Percentiles rank a stretch among this genome's conserved stretches.
phyloP scores from a whole-genome alignment of 92 coral and sea anemone species.

The Diadumene lineata region DNA sequence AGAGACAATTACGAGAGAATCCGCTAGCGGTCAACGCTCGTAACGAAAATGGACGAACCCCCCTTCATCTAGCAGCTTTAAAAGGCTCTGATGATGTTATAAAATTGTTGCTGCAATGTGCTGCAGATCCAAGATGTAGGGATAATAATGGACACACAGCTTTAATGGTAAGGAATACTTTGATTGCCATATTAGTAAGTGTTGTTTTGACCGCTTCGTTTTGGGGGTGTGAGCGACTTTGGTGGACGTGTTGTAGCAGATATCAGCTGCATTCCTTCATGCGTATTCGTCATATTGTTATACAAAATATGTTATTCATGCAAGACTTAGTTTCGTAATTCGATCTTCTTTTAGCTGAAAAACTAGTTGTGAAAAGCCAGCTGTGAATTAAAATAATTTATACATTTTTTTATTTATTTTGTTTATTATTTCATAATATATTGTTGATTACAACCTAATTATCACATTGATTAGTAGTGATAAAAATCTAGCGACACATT shows the following conservation, averaged over 20 bases:
- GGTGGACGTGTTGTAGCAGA: background rate
- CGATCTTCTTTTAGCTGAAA: too few relatives aligned
- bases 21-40: slow-evolving; percentile 73
- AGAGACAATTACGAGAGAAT: slow-evolving; percentile 70
- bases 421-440: too few relatives aligned
- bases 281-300: background rate
- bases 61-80: slow-evolving; percentile 77
- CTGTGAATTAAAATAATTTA: too few relatives aligned
- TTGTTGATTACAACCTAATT: too few relatives aligned
- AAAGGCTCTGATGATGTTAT: slow-evolving; percentile 76
- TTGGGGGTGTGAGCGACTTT: slow-evolving; percentile 22
- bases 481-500: too few relatives aligned
- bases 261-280: background rate
- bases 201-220: too few relatives aligned
- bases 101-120: slow-evolving; percentile 61
- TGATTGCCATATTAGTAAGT: background rate
- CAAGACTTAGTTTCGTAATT: too few relatives aligned
- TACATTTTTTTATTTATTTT: too few relatives aligned
- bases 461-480: too few relatives aligned
- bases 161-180: slow-evolving; percentile 59
- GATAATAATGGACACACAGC: slow-evolving; percentile 87
- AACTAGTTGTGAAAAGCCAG: too few relatives aligned
- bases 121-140: slow-evolving; percentile 86
- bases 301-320: background rate
- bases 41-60: slow-evolving; percentile 84